These are phyloP conservation scores for Frieseomelitta varia DNA, from an alignment of 1,140 invertebrate species.

Conservation along the genomic window DNA sequence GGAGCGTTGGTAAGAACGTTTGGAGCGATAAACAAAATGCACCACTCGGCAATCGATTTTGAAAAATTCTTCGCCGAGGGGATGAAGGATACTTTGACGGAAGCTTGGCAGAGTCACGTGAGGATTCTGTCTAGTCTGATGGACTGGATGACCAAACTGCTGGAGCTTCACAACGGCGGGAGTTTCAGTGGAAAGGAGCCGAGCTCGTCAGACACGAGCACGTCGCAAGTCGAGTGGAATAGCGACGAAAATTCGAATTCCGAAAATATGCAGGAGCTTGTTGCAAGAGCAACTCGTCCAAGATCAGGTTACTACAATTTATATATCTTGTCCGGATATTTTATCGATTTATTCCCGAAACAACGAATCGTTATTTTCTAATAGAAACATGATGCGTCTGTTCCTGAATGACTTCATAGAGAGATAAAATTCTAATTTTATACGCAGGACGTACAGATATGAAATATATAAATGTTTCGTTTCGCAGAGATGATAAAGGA, in stretches of 20 bases:
- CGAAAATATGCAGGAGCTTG: not conserved
- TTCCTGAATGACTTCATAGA: no score
- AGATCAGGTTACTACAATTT: constrained; percentile 3
- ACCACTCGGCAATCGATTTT: constrained; percentile 14
- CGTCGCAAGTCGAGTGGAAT: not conserved
- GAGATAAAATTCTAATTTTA: not conserved
- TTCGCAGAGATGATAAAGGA: constrained; percentile 40
- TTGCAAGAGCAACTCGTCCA: not conserved
- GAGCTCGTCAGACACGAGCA: not conserved
- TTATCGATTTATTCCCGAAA: not conserved
- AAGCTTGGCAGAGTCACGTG: constrained; percentile 44
- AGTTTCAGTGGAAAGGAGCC: not conserved
- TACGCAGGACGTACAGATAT: not conserved
- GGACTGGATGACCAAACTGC: constrained; percentile 43
- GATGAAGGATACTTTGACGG: constrained; percentile 29
- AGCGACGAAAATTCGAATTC: constrained; percentile 6
- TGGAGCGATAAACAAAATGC: constrained; percentile 36
- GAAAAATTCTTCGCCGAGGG: constrained; percentile 41
- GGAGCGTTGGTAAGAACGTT: constrained; percentile 32
- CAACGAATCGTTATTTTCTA: no score
- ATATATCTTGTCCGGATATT: not conserved
- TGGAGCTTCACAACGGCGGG: constrained; percentile 30
- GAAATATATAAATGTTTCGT: constrained; percentile 1
- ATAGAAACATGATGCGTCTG: no score
- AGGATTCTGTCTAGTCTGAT: constrained; percentile 16